Base-by-base conservation (phyloP, 2,113 vertebrate genomes). In the Jacana jacana region DNA sequence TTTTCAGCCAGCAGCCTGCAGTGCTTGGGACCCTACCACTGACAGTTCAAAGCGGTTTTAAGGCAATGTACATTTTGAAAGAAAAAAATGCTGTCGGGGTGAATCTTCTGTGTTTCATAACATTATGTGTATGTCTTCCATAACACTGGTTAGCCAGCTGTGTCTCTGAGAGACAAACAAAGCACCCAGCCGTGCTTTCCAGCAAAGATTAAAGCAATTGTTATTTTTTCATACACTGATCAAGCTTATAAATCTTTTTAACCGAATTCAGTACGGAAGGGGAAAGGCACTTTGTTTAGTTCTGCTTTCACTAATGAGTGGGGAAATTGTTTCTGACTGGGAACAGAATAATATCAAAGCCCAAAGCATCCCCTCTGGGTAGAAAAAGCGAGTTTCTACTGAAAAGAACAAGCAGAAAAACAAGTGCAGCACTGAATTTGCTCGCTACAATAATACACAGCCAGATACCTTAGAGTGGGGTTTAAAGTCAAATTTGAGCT, bases 161-260 rank as follows among this genome's bases (percentile, higher is more conserved):
- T 54, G 81, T 49, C 78, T 81, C 72, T 48, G n/a, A 39, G 79
- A 95, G 84, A 79, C 58, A 91, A 95, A 72, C 76, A 86, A 86
- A 95, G 83, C 44, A 40, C 42, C 57, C 80, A 69, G 66, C 46
- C 4, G 0, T 40, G 61, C 76, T 90, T 86, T 75, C 70, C 83
- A 90, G 58, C 48, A 58, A 90, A 92, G 89, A 89, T 91, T 91
- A 94, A 94, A 96, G 77, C 55, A 80, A 82, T 82, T 86, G 55
- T 73, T 94, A n/a, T 28, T 90, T 91, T 52, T 93, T 94, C 78
- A 80, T 81, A 82, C 57, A 81, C 48, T 46, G n/a, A 95, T 91
- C 54, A 91, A 80, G 54, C 57, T 95, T 77, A 63, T 88, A 88
- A 55, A 82, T 88, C 28, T 81, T 89, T 69, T 86, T 7, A 92